These are phyloP conservation scores for Melitaea athalia DNA, from an alignment of 2,888 invertebrate genomes.

Conservation along the genomic window DNA sequence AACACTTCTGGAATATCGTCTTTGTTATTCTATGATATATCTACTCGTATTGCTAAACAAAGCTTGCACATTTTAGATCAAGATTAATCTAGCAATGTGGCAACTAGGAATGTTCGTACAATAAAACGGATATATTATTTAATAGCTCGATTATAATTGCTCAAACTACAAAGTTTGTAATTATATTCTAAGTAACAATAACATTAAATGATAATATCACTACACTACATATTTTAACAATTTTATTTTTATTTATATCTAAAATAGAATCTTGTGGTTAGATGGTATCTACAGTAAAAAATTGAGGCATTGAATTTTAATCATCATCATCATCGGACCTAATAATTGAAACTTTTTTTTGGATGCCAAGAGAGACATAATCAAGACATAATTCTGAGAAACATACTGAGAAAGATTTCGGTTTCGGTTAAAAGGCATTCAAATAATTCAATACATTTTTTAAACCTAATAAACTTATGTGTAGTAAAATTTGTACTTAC, in stretches of 20 bases:
- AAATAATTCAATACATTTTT: no score
- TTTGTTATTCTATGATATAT: slow-evolving; percentile 52
- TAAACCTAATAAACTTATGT: no score
- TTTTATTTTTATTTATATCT: not conserved
- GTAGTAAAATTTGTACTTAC: no score
- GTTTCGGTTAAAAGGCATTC: no score
- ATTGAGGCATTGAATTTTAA: no score
- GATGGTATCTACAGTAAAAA: no score
- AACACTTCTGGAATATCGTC: slow-evolving; percentile 21
- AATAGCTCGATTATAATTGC: slow-evolving; percentile 1
- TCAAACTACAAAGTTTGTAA: slow-evolving; percentile 2
- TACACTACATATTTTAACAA: not conserved
- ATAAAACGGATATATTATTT: slow-evolving; percentile 60
- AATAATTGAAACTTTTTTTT: no score
- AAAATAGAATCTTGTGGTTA: no score
- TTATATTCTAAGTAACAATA: not conserved
- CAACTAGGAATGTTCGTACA: slow-evolving; percentile 68
- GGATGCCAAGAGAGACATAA: no score
- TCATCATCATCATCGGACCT: no score
- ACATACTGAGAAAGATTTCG: no score
- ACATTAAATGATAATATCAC: not conserved
- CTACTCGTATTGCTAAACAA: slow-evolving; percentile 71
- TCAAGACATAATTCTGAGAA: no score
- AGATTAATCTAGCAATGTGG: slow-evolving; percentile 70
- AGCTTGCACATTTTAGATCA: slow-evolving; percentile 67